Evolutionary conservation across 2,797 vertebrate species (phyloP).

Genomic region (Garrulus glandarius): DNA sequence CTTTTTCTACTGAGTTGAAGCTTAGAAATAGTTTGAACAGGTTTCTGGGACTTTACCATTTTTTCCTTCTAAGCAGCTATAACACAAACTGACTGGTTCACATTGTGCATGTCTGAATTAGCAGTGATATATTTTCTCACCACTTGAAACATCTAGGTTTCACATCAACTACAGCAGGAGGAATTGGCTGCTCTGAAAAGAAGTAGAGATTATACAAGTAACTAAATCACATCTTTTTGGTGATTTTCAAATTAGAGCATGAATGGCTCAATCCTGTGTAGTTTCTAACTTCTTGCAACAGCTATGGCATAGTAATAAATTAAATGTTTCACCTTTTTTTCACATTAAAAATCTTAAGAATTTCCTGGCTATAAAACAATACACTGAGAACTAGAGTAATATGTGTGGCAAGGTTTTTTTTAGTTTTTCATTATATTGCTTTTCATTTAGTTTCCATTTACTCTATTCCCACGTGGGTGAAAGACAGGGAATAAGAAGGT

Average conservation of each 20-base stretch:
- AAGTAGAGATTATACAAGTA: neutral
- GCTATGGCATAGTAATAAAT: neutral
- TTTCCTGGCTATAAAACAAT: neutral
- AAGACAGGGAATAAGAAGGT: neutral
- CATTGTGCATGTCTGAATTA: neutral
- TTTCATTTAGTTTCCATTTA: slow-evolving; percentile 32
- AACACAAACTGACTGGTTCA: neutral
- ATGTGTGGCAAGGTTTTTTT: neutral
- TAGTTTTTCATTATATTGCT: neutral
- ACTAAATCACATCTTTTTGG: neutral
- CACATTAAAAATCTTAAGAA: neutral
- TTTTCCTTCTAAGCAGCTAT: neutral
- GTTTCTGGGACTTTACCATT: neutral
- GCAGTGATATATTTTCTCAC: neutral
- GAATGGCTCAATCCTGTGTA: neutral
- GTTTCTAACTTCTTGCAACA: neutral
- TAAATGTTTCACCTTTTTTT: neutral
- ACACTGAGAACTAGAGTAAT: neutral
- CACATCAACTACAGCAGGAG: neutral
- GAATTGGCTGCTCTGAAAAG: neutral
- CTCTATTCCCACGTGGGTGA: neutral
- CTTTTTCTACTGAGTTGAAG: neutral
- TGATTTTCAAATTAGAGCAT: neutral
- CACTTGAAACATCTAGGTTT: neutral
- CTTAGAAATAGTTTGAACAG: neutral